These are phyloP conservation scores for Ctenopoma kingsleyae DNA, from an alignment of 2,797 vertebrate species.

Conservation along the genomic window DNA sequence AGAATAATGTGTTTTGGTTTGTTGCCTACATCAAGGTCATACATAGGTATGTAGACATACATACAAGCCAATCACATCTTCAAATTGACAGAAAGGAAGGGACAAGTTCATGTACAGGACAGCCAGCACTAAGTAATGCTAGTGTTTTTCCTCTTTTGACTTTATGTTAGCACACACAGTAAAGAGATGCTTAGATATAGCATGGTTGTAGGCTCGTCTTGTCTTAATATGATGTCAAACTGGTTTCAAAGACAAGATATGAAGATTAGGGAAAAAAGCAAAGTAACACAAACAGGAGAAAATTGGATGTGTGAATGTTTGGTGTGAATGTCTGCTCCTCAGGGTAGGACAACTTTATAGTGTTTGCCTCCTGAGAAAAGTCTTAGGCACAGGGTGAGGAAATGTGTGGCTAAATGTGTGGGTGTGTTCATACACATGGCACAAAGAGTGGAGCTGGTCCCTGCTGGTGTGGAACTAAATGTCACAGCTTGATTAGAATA, in stretches of 20 bases:
- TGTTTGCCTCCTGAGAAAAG: slow-evolving; percentile 45
- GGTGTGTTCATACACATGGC: slow-evolving; percentile 10
- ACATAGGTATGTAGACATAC: no score
- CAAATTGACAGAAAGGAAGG: no score
- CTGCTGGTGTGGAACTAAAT: slow-evolving; percentile 69
- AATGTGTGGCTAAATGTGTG: slow-evolving; percentile 36
- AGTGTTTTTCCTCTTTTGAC: no score
- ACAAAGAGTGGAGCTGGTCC: slow-evolving; percentile 41
- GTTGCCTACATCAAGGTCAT: no score
- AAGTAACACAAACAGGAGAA: neutral
- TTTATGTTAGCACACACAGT: no score
- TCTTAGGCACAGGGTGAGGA: slow-evolving; percentile 30
- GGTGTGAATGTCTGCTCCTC: slow-evolving; percentile 47
- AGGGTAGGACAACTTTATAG: slow-evolving; percentile 52
- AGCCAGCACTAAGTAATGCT: no score
- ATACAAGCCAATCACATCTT: no score
- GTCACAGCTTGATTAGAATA: slow-evolving; percentile 75
- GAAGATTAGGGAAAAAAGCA: slow-evolving; percentile 3
- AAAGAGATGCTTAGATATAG: no score
- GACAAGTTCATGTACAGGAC: no score
- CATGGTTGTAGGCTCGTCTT: no score
- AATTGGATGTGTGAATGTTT: neutral
- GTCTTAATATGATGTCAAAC: no score
- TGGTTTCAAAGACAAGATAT: neutral
- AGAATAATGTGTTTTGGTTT: no score